Evolutionary conservation across 2,888 invertebrate species (phyloP), one percentile per base, ranked within the genome.

Genomic region (Ephialtes manifestator): DNA sequence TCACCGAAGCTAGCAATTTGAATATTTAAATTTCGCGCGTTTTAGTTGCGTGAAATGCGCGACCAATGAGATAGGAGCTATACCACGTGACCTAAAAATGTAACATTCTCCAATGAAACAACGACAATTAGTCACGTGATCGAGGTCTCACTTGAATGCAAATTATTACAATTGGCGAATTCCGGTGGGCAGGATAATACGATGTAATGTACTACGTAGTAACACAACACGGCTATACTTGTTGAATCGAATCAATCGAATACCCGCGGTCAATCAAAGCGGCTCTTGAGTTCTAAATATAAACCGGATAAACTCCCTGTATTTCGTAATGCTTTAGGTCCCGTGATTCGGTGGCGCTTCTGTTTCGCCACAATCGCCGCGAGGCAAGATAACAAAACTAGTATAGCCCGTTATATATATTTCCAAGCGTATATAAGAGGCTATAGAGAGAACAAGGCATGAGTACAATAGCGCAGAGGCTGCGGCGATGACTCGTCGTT

Each of bases 151-250:
- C 81, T 86, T 81, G 80, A 83, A 86, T 86, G 83, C 68, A 83
- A 77, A 83, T 81, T 83, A 75, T 81, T 74, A 78, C 74, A 84
- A 81, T 85, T 85, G 80, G 80, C 71, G 80, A 72, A 83, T 85
- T 85, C 85, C 85, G 72, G 83, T 85, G 80, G 75, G 80, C 70
- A 65, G 55, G 35, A 24, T 63, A 43, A 77, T 71, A 43, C 8
- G 20, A 39, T 18, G 35, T 31, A 7, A 13, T 35, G 46, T 39
- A 68, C 67, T 75, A 75, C 74, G 68, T 71, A 71, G 24, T 55
- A 77, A 81, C 43, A 46, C 43, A 46, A 55, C 46, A 48, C 20
- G 2, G 3, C 43, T n/a, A 11, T n/a, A 24, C 24, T 65, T 60
- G 48, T 79, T 71, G 43, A 63, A 82, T 55, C 63, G 68, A 81